Evolutionary conservation across 2,888 invertebrate species (phyloP), one percentile per base, ranked within the genome.

Genomic region (Cryptocephalus primarius): DNA sequence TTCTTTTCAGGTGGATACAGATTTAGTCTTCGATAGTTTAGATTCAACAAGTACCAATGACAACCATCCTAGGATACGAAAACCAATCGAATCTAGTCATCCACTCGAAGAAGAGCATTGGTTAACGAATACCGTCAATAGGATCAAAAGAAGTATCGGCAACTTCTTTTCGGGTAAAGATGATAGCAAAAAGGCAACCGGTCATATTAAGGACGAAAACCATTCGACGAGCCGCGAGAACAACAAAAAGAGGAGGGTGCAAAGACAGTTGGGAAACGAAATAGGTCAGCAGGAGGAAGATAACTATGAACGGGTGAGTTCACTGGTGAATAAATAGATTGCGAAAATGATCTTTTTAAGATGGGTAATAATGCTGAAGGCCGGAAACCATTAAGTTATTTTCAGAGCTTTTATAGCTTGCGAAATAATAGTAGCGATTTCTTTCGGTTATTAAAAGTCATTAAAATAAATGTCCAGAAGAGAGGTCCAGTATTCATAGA

Each of bases 11-110:
- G 58, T 60, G 51, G 68, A 71, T 52, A 60, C 65, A 33, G 72
- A 71, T 54, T 55, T 71, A 60, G 66, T 69, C 45, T 71, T 72
- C 54, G 72, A 71, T 53, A 65, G 53, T 52, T 52, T 63, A 60
- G 64, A 65, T 47, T 55, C 59, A 55, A 54, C 60, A 54, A 60
- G 64, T 56, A 54, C 60, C 53, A 55, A 53, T 43, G 55, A 60
- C 44, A 56, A 55, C 46, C 59, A 61, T 38, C 60, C 60, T 43
- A 61, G 61, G 51, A 60, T 62, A 60, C 52, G 57, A 48, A 57
- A 57, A 36, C 3, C 36, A 11, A 22, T 22, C 22, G 22, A 22
- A 22, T 22, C 22, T 22, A 22, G 22, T 52, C 56, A 57, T 45
- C 44, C 48, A 40, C 44, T 48, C 40, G 47, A 51, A 51, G 40